Percentiles rank a stretch among this genome's conserved stretches.
Evolutionary conservation across 2,797 vertebrate species (phyloP).

Genomic region (Poecilia gillii): DNA sequence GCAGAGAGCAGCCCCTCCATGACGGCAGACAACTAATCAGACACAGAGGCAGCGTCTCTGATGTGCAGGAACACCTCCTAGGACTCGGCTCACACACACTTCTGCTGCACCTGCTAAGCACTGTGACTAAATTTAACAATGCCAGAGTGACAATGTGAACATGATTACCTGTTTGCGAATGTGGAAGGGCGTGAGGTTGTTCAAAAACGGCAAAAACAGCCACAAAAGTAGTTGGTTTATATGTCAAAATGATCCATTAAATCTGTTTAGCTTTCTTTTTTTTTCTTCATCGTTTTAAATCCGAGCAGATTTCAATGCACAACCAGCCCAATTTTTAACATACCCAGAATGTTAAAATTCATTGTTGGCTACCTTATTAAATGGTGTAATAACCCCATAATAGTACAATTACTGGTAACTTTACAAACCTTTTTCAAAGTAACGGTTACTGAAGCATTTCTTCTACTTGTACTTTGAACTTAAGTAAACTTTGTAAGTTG

Average conservation of each 20-base stretch:
- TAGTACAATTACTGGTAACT: background rate
- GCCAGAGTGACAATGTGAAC: conserved; percentile 57
- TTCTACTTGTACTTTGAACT: background rate
- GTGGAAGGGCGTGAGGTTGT: conserved; percentile 32
- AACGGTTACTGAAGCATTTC: background rate
- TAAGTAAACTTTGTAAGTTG: background rate
- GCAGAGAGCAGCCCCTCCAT: conserved; percentile 68
- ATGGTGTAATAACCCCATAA: background rate
- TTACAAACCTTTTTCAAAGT: too few species aligned
- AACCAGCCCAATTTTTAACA: background rate
- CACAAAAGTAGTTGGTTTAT: conserved; percentile 46
- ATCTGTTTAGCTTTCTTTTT: conserved; percentile 6
- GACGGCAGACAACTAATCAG: conserved; percentile 78
- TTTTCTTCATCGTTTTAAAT: background rate
- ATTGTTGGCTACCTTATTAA: background rate
- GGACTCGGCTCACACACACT: conserved; percentile 65
- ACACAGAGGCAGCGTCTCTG: conserved; percentile 63
- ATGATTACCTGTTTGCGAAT: conserved; percentile 53
- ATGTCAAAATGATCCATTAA: conserved; percentile 25
- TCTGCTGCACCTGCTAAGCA: conserved; percentile 75
- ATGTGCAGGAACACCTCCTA: conserved; percentile 74
- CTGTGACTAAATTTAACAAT: conserved; percentile 77
- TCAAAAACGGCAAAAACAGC: conserved; percentile 50
- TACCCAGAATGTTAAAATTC: background rate
- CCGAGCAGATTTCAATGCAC: conserved; percentile 8